Percentiles rank a stretch among this genome's conserved stretches.
phyloP scores from a whole-genome alignment of 2,797 vertebrate species.

The Spheniscus humboldti region DNA sequence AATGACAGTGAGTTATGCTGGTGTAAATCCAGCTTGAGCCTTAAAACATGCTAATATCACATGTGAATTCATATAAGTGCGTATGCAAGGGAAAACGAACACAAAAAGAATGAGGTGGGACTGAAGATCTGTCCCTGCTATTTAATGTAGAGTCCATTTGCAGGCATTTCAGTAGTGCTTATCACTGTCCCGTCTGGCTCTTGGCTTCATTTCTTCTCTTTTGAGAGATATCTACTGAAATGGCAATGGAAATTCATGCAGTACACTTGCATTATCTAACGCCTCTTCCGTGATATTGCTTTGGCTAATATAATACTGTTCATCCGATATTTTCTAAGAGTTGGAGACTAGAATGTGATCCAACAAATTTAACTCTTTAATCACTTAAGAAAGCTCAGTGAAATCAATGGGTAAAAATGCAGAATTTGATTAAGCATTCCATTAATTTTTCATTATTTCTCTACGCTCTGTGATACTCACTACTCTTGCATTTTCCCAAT shows the following conservation, averaged over 20 bases:
- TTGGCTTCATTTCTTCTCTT: background rate
- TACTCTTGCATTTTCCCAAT: background rate
- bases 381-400: background rate
- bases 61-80: background rate
- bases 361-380: background rate
- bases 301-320: background rate
- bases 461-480: background rate
- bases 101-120: background rate
- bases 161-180: background rate
- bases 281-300: background rate
- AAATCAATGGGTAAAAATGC: background rate
- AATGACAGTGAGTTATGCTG: background rate
- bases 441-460: background rate
- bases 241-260: background rate
- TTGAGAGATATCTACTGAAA: background rate
- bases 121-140: background rate
- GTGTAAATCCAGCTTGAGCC: background rate
- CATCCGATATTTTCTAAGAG: background rate
- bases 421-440: background rate
- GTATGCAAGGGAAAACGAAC: rapidly evolving
- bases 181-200: background rate
- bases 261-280: background rate
- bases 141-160: background rate
- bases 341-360: background rate
- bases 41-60: background rate